Base-by-base conservation (phyloP, 2,797 vertebrate species). In the Sebastes vulpes region DNA sequence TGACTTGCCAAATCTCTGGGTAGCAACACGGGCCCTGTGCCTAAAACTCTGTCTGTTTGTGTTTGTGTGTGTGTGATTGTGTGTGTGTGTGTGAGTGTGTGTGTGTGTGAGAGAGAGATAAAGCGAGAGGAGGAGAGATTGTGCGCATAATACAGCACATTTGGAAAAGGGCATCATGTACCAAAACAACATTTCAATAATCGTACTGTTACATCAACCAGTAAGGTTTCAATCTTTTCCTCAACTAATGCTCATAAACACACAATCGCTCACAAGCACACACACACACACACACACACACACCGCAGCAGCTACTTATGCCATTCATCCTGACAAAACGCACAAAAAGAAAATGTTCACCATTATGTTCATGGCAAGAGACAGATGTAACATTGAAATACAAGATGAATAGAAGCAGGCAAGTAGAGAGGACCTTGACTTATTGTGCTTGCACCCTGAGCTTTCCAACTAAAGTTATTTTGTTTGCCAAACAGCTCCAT, bases 1-100 rank as follows among this genome's bases (percentile, higher is more conserved):
- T 77, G 80, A 90, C 72, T 85, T 87, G 90, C 89, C 87, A 91
- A 87, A 87, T 85, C 72, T 88, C 84, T 84, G 75, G 61, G 80
- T 88, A 87, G 84, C 69, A 90, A 81, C 80, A 79, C 14, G 12
- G 84, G 84, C 72, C 23, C 8, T 52, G 65, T 86, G 86, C 83
- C 81, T 61, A 78, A 79, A 77, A 63, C 61, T 75, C 0, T 82
- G 75, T 68, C 56, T 63, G 1, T 68, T 32, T 77, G 64, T 50
- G 16, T 71, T 4, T 79, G 54, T 70, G 35, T 77, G 66, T 46
- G 21, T 20, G 57, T 32, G 31, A 0, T 3, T 3, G 3, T 31
- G 31, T 31, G 8, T 31, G 29, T 61, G 1, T 67, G 38, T 25
- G 23, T 25, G 25, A 3, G 25, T 25, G 23, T 79, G 25, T 26